Evolutionary conservation across 2,888 invertebrate species (phyloP), one percentile per base, ranked within the genome.

Genomic region (Anaspis maculata): DNA sequence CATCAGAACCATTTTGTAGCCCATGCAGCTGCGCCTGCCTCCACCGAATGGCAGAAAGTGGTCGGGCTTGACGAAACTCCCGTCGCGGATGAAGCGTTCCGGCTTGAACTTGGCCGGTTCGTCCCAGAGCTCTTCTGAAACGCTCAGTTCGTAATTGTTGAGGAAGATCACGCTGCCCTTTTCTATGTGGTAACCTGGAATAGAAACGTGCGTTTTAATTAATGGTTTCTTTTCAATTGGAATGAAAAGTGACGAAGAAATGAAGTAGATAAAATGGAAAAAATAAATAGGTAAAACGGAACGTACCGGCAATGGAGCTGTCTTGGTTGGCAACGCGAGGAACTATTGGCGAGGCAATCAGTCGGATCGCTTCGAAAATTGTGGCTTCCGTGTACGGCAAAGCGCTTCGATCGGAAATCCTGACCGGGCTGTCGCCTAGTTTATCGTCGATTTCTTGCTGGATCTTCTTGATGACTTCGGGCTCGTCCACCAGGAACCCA

Each of bases 31-130:
- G 22, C 79, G 62, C 40, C 74, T 67, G 1, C 79, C 80, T 3
- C 74, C 75, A 1, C 78, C 77, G 55, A 79, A 80, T 0, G 80
- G 80, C 12, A 79, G 57, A 52, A 79, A 80, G 51, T 75, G 68
- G 15, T 77, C 74, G 1, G 79, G 79, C 48, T 79, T 79, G 3
- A 65, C 49, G 9, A 79, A 54, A 26, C 61, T 59, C 1, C 72
- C 73, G 12, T 70, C 63, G 34, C 63, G 64, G n/a, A 79, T 51
- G 53, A 79, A 80, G 46, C 79, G 62, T 46, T 73, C 71, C 1
- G 80, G 81, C 33, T 67, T 62, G 55, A 79, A 81, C 41, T 68
- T 59, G 16, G 69, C 58, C 0, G 81, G 79, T 13, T 70, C 60
- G 0, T 61, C 58, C 79, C 80, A 80, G n/a, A 75, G 57, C 13